Base-by-base conservation (phyloP, 2,888 invertebrate species). In the Balanococcus diminutus region DNA sequence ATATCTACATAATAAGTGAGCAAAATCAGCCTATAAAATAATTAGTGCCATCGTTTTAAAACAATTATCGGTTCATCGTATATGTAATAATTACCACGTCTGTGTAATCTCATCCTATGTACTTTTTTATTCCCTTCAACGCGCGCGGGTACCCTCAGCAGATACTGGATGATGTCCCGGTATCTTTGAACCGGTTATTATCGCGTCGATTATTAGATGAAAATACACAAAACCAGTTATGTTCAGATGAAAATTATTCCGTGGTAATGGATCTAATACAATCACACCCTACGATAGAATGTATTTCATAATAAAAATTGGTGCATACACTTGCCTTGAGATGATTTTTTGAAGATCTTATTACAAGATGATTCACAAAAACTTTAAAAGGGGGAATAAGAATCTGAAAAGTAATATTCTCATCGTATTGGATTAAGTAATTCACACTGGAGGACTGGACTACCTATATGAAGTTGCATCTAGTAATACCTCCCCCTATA, bases 41-140 rank as follows among this genome's bases (percentile, higher is more conserved):
- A 67, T 67, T 67, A 67, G 67, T 67, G 67, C 67, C 67, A 67
- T 67, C 67, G 67, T 67, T 67, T 67, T 67, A 67, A 67, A 28
- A 67, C 67, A 28, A 67, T 67, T 67, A 67, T 67, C 67, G 67
- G 67, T 28, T 28, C 4, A 67, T 67, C 67, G 16, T 67, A 28
- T 16, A 11, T 56, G 56, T 28, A 67, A 67, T 67, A 67, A 67
- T 67, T 67, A 67, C 67, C 67, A 67, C 67, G 11, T 67, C 28
- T 67, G 56, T 25, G 28, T n/a, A 56, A 56, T 56, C 56, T 56
- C 22, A 22, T 56, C 22, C 56, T 22, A 22, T 19, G 4, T 22
- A 6, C 1, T 28, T 67, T 67, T 67, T 67, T 28, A n/a, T 67
- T 67, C 14, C 16, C 11, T 28, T 28, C 1, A 51, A 42, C 11